These are phyloP conservation scores for Cyclargus thomasi DNA, from an alignment of 1,140 invertebrate genomes.

Conservation along the genomic window DNA sequence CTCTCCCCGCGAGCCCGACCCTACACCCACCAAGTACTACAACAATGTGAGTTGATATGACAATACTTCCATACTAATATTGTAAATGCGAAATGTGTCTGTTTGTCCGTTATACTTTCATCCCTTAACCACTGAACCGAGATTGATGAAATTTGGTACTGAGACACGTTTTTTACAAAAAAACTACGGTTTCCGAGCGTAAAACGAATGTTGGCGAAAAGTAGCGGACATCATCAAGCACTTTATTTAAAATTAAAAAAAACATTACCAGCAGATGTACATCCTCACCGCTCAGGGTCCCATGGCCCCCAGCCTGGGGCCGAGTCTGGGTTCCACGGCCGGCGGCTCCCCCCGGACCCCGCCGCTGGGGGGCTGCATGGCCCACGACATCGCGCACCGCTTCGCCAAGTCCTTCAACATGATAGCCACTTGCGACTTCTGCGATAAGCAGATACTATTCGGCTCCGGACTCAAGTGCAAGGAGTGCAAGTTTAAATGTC, in stretches of 20 bases:
- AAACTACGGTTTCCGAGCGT: too few relatives aligned
- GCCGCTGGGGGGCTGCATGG: constrained; percentile 83
- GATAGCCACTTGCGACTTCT: constrained; percentile 92
- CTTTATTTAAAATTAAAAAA: too few relatives aligned
- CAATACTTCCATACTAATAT: neutral
- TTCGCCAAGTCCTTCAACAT: constrained; percentile 93
- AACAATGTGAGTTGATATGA: constrained; percentile 23
- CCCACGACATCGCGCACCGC: constrained; percentile 92
- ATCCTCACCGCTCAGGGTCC: neutral
- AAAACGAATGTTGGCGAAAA: too few relatives aligned
- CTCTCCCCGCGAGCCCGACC: constrained; percentile 45
- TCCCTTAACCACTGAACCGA: too few relatives aligned
- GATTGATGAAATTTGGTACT: too few relatives aligned
- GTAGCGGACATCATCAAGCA: too few relatives aligned
- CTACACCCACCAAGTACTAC: constrained; percentile 29
- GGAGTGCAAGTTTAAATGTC: constrained; percentile 97
- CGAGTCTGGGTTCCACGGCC: constrained; percentile 7
- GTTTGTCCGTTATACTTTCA: too few relatives aligned
- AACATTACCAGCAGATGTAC: neutral
- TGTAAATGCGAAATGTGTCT: too few relatives aligned
- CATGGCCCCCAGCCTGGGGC: neutral
- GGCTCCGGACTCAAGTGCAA: constrained; percentile 91
- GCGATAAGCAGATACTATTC: constrained; percentile 93
- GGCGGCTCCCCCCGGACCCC: constrained; percentile 32
- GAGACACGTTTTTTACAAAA: too few relatives aligned